Conservation (phyloP, 2,888 invertebrate species). For the Euplagia quadripunctaria region DNA sequence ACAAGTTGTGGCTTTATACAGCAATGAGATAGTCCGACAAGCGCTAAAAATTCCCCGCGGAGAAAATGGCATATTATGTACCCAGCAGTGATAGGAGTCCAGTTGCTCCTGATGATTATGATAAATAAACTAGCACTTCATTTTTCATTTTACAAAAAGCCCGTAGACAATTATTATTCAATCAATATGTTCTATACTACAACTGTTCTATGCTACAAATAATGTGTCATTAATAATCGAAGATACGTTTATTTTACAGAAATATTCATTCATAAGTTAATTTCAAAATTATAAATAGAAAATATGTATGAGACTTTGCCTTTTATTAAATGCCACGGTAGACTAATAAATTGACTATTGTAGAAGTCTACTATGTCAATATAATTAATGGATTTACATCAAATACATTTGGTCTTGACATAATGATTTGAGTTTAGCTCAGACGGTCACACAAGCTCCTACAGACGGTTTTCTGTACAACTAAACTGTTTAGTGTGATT, state of each 20-base stretch:
- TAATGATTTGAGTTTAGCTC: conserved; percentile 1
- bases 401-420: neutral
- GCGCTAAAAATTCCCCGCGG: too few relatives aligned
- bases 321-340: neutral
- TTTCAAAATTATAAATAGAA: neutral
- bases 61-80: too few relatives aligned
- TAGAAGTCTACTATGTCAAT: neutral
- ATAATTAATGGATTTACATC: neutral
- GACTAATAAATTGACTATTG: neutral
- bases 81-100: too few relatives aligned
- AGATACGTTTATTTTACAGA: neutral
- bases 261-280: neutral
- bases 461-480: neutral
- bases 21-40: too few relatives aligned
- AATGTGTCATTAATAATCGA: too few relatives aligned
- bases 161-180: too few relatives aligned
- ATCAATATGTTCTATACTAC: too few relatives aligned
- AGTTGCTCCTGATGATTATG: too few relatives aligned
- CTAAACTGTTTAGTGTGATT: neutral
- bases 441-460: neutral
- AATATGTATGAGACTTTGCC: neutral
- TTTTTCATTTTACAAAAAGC: too few relatives aligned
- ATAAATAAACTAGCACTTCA: too few relatives aligned
- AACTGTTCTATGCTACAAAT: too few relatives aligned
- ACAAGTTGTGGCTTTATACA: too few relatives aligned